phyloP scores from a whole-genome alignment of 2,113 vertebrate species.

The Daboia siamensis region DNA sequence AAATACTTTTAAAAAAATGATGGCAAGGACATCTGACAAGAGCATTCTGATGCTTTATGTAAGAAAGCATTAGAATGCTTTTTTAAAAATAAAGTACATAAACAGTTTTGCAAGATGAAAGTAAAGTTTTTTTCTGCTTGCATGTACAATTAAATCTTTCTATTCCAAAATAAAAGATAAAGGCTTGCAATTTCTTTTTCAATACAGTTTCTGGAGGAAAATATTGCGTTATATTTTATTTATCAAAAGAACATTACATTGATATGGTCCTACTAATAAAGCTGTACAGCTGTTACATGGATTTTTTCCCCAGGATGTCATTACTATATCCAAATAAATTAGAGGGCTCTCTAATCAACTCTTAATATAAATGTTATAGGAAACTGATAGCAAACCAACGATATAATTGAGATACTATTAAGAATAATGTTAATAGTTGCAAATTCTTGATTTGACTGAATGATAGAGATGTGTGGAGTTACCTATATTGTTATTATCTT shows the following conservation, averaged over 20 bases:
- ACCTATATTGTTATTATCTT: background rate
- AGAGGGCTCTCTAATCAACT: constrained; percentile 29
- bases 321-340: constrained; percentile 22
- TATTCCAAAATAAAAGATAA: background rate
- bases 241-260: background rate
- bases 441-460: background rate
- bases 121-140: background rate
- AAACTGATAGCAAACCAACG: background rate
- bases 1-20: background rate
- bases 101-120: background rate
- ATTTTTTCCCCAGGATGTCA: background rate
- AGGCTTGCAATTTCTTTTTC: background rate
- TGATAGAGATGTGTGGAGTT: background rate
- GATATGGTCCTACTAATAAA: background rate
- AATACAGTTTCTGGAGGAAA: background rate
- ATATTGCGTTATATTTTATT: background rate
- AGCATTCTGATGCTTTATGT: background rate
- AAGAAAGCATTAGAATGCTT: background rate
- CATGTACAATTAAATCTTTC: background rate
- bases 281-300: constrained; percentile 19
- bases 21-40: background rate
- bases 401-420: background rate
- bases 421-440: background rate
- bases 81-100: background rate
- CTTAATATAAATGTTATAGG: constrained; percentile 10